Evolutionary conservation across 2,888 invertebrate genomes (phyloP).

Genomic region (Schizaphis graminum): DNA sequence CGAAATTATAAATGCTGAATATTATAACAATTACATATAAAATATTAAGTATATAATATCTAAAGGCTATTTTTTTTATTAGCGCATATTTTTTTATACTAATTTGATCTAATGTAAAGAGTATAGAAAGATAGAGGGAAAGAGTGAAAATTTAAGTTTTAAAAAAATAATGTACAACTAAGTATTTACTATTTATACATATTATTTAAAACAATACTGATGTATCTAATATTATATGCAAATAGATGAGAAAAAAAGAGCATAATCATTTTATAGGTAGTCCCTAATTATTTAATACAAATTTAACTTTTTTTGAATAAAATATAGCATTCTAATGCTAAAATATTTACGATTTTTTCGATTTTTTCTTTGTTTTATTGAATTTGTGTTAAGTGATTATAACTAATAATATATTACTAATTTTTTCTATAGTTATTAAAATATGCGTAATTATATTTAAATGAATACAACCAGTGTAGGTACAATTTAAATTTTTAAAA

Average conservation of each 20-base stretch:
- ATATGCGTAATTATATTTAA: not conserved
- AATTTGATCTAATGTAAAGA: not conserved
- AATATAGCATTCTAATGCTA: not conserved
- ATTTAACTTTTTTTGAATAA: not conserved
- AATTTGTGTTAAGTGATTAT: not conserved
- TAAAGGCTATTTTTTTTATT: not conserved
- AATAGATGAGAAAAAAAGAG: not conserved
- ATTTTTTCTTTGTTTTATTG: not conserved
- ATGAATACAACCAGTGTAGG: not conserved
- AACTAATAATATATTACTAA: not conserved
- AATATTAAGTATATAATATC: not conserved
- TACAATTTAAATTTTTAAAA: not conserved
- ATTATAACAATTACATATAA: not conserved
- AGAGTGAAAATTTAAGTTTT: not conserved
- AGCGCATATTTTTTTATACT: not conserved
- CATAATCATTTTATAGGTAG: not conserved
- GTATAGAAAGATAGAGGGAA: not conserved
- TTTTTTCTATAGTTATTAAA: not conserved
- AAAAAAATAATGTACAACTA: not conserved
- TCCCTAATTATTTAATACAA: not conserved
- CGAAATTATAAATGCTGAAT: slow-evolving; percentile 32
- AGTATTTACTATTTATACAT: not conserved
- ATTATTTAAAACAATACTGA: not conserved
- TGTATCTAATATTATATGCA: not conserved
- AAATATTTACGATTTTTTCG: not conserved